phyloP scores from a whole-genome alignment of 1,140 invertebrate genomes.

The Brachionus asplanchnoidis region DNA sequence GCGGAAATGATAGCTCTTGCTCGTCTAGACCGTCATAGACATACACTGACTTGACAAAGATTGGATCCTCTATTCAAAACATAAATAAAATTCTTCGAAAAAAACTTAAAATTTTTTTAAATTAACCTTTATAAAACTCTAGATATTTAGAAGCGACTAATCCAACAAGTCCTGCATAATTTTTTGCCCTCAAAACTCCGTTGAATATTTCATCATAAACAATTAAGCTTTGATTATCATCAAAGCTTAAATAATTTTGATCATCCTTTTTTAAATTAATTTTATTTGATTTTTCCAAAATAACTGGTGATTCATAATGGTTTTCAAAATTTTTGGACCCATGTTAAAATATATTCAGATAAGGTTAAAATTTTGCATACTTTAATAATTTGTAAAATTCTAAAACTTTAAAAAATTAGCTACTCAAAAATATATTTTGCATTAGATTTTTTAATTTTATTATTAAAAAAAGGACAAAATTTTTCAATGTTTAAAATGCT shows the following conservation, averaged over 20 bases:
- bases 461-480: too few species aligned
- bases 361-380: too few species aligned
- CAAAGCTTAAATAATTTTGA: background rate
- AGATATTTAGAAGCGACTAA: background rate
- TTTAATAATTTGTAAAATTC: too few species aligned
- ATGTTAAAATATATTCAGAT: too few species aligned
- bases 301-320: too few species aligned
- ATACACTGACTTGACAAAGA: slow-evolving; percentile 37
- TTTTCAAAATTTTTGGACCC: too few species aligned
- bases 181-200: slow-evolving; percentile 17
- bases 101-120: background rate
- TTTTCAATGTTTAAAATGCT: too few species aligned
- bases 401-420: background rate
- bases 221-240: background rate
- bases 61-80: background rate
- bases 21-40: slow-evolving; percentile 28
- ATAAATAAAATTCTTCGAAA: background rate
- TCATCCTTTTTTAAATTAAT: background rate
- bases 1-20: slow-evolving; percentile 14
- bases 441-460: too few species aligned
- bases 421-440: too few species aligned
- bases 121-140: background rate
- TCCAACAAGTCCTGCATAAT: background rate
- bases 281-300: too few species aligned
- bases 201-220: slow-evolving; percentile 26